Evolutionary conservation across 35 echinoderm and acorn worm species (phyloP).

Genomic region (Anneissia japonica): DNA sequence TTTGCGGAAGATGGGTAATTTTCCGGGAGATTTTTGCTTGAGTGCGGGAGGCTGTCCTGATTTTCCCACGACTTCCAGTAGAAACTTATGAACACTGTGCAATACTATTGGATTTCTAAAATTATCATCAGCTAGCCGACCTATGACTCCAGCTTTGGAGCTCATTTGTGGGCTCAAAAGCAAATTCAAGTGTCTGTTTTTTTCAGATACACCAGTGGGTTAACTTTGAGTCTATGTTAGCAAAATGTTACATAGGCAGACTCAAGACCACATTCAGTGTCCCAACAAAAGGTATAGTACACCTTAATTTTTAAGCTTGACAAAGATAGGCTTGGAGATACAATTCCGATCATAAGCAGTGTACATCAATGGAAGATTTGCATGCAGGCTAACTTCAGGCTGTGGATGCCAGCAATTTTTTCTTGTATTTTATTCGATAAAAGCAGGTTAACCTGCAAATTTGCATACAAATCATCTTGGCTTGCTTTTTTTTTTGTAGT

Average conservation of each 20-base stretch:
- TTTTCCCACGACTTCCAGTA: too few species aligned
- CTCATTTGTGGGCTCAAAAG: too few species aligned
- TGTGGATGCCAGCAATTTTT: background rate
- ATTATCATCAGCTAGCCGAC: too few species aligned
- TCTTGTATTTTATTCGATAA: background rate
- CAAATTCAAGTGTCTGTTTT: too few species aligned
- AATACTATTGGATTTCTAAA: too few species aligned
- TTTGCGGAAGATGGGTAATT: too few species aligned
- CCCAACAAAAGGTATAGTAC: background rate
- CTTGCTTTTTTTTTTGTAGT: background rate
- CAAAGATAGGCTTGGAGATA: background rate
- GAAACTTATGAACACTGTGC: too few species aligned
- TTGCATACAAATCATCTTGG: too few species aligned
- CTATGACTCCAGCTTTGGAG: too few species aligned
- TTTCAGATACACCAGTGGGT: conserved; percentile 92
- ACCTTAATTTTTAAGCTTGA: background rate
- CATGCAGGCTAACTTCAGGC: background rate
- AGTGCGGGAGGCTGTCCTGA: too few species aligned
- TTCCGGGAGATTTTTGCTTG: too few species aligned
- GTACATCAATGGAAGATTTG: background rate
- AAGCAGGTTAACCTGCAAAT: too few species aligned
- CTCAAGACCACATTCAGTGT: conserved; percentile 30
- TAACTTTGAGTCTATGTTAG: conserved; percentile 82
- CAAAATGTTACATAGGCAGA: conserved; percentile 78
- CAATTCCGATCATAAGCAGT: background rate